Conservation (phyloP, 2,797 vertebrate species). For the Lerista edwardsae region DNA sequence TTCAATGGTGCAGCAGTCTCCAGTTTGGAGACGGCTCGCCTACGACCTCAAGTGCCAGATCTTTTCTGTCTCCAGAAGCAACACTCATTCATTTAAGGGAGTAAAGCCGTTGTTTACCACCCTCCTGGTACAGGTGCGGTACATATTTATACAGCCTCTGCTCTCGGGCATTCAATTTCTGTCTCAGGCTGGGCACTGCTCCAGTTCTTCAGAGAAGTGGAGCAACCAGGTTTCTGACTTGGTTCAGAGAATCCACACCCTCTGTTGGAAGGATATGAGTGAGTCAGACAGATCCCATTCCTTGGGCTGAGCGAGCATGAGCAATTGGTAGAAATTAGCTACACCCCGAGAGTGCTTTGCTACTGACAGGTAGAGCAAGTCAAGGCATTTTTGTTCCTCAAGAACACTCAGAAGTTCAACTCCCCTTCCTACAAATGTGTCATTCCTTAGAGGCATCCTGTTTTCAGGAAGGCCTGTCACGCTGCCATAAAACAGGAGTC, state of each 20-base stretch:
- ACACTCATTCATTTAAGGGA: neutral
- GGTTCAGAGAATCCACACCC: constrained; percentile 1
- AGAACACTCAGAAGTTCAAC: too few species aligned
- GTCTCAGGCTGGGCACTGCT: neutral
- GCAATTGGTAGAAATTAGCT: neutral
- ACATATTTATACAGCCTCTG: neutral
- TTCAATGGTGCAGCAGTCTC: too few species aligned
- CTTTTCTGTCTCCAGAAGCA: neutral
- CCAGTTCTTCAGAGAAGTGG: neutral
- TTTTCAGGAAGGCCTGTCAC: neutral
- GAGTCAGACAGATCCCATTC: neutral
- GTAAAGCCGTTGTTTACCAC: neutral
- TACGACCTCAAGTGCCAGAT: neutral
- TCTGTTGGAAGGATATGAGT: neutral
- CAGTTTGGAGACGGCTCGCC: too few species aligned
- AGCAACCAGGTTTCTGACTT: neutral
- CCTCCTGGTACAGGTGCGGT: neutral
- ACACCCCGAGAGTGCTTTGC: constrained; percentile 6
- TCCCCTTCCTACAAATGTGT: too few species aligned
- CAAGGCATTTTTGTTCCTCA: too few species aligned
- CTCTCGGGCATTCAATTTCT: neutral
- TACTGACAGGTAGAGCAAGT: neutral
- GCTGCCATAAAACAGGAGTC: neutral
- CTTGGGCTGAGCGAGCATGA: neutral
- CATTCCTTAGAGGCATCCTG: too few species aligned